Base-by-base conservation (phyloP, 2,113 vertebrate genomes). In the Phainopepla nitens region DNA sequence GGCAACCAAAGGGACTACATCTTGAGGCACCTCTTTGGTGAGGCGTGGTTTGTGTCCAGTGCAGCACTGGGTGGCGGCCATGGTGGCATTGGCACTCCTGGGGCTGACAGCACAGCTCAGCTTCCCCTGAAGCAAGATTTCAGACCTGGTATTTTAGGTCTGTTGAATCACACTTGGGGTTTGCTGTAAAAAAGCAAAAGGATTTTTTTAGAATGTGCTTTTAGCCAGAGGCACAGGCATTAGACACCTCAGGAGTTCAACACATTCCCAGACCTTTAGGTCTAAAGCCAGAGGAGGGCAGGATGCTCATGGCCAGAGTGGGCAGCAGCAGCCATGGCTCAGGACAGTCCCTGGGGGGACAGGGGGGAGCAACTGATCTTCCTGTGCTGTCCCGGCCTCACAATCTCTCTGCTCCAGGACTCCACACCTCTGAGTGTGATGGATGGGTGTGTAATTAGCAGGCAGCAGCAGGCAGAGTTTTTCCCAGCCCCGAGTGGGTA, bases 1-100 rank as follows among this genome's bases (percentile, higher is more conserved):
- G 25, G 57, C n/a, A 49, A 1, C 33, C 33, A 25, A 31, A 89
- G 36, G 6, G 18, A 20, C 13, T 22, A 11, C 62, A 72, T 76
- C 53, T 23, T 0, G 1, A 11, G 13, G 33, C 35, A 41, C 53
- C 13, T 33, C 21, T 62, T 9, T 9, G 62, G 54, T 35, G 69
- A 65, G 41, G 35, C 2, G 1, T 1, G 2, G 21, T 4, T 2
- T 36, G 51, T 16, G 68, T 12, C 33, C 70, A 27, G 31, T 15
- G 31, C 36, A 82, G 54, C 6, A 16, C 77, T 51, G 73, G 44
- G 60, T 42, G 71, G 10, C 6, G 78, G 77, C 53, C 25, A 1
- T 0, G 1, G n/a, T 85, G 56, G 53, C 23, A 35, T 68, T 2
- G 2, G 66, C 0, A 0, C 0, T 87, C 50, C 68, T 24, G 19